These are phyloP conservation scores for Norana najaformis DNA, from an alignment of 2,888 invertebrate genomes.

Conservation along the genomic window DNA sequence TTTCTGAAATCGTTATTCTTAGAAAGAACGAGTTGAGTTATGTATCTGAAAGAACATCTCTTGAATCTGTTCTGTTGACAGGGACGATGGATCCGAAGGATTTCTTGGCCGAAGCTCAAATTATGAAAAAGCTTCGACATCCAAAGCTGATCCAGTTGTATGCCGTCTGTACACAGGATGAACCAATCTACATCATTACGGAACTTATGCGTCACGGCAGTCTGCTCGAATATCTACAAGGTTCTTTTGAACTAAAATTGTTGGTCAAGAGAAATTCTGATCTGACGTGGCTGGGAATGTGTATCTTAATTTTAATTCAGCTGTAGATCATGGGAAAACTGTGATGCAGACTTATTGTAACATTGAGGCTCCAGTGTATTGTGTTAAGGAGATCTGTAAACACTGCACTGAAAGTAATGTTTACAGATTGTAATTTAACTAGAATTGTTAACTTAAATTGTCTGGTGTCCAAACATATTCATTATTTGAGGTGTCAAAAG, in stretches of 20 bases:
- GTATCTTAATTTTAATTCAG: neutral
- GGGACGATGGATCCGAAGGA: constrained; percentile 92
- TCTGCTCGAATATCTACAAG: constrained; percentile 83
- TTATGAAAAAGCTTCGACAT: constrained; percentile 98
- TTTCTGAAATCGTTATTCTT: neutral
- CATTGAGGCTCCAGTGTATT: neutral
- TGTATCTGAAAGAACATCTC: neutral
- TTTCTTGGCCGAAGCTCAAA: constrained; percentile 98
- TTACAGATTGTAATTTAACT: neutral
- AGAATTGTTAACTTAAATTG: neutral
- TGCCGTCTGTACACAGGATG: constrained; percentile 99
- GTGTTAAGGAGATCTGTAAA: neutral
- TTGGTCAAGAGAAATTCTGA: neutral
- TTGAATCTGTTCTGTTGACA: constrained; percentile 38
- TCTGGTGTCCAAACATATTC: neutral
- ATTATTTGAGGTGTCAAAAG: too few species aligned
- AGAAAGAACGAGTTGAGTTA: neutral
- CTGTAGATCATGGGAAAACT: too few species aligned
- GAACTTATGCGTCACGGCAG: constrained; percentile 99
- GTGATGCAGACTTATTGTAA: too few species aligned
- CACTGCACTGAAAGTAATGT: neutral
- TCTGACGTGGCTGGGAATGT: neutral
- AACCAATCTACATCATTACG: constrained; percentile 98
- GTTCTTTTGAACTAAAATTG: constrained; percentile 44
- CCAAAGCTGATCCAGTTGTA: constrained; percentile 94